These are phyloP conservation scores for Helogale parvula DNA, from an alignment of 2,113 vertebrate species.

Conservation along the genomic window DNA sequence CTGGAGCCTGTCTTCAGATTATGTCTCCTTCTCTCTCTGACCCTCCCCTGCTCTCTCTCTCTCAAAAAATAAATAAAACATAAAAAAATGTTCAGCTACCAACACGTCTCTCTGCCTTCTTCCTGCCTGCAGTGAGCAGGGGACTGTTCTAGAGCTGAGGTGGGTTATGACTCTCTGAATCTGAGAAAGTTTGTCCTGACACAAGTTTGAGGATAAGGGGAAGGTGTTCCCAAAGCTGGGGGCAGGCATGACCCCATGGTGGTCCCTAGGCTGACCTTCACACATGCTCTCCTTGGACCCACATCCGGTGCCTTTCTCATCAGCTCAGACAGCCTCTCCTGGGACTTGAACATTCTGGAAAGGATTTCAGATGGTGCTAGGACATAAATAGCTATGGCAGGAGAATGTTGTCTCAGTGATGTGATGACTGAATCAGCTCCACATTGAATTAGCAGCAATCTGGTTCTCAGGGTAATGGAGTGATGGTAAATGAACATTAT, in stretches of 20 bases:
- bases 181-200: background rate
- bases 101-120: background rate
- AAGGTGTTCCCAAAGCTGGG: background rate
- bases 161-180: background rate
- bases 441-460: conserved; percentile 59
- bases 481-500: conserved; percentile 64
- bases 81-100: background rate
- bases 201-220: background rate
- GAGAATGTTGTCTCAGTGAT: conserved; percentile 55
- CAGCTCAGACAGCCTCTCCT: conserved; percentile 6
- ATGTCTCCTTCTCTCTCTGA: too few relatives aligned
- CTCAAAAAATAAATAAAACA: too few relatives aligned
- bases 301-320: background rate
- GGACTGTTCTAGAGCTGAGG: background rate
- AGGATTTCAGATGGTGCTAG: conserved; percentile 54
- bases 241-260: background rate
- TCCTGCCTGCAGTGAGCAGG: background rate
- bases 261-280: background rate
- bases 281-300: background rate
- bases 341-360: conserved; percentile 32
- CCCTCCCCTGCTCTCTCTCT: too few relatives aligned
- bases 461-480: conserved; percentile 22
- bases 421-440: conserved; percentile 32
- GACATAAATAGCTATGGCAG: conserved; percentile 64
- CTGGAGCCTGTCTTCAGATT: too few relatives aligned